Base-by-base conservation (phyloP, 2,797 vertebrate species). In the Falco novaeseelandiae region DNA sequence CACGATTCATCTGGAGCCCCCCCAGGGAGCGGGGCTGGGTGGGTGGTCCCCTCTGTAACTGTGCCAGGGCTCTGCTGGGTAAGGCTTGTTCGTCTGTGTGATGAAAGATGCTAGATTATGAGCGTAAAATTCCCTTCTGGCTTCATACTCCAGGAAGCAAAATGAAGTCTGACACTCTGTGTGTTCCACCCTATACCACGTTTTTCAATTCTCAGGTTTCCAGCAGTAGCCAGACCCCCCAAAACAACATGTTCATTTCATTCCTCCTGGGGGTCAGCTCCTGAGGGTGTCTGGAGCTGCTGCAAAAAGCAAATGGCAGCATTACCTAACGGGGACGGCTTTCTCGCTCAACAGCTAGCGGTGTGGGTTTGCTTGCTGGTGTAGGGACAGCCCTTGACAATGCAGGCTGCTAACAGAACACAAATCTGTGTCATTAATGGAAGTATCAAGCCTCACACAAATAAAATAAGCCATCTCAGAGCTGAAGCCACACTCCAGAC, bases 291-390 rank as follows among this genome's bases (percentile, higher is more conserved):
- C 23, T 29, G 23, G 66, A 72, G 51, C 42, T 82, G 63, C 66
- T 55, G 38, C 63, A 86, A 80, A 49, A 44, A 52, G n/a, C 26
- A 57, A 91, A 42, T 1, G 10, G 44, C 52, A 73, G 48, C 5
- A 0, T 84, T 65, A 76, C 42, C 26, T 42, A 79, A 34, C 0
- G 0, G 14, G 26, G n/a, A 57, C 17, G 76, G 40, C 22, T 63
- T 59, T 13, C 52, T 87, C 54, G 59, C 63, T 36, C 54, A 34
- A 30, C 25, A 61, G 2, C 38, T 58, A 18, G 2, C 83, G 22
- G 20, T 1, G 5, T 9, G 15, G 32, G 7, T 52, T 61, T 77
- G 52, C 46, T 52, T 86, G 49, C n/a, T 22, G n/a, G 20, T 21
- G 14, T 15, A 89, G 22, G 14, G 27, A 62, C 46, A 81, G 46